A percentile compares a stretch with the other conserved stretches of the same genome.
phyloP scores from a whole-genome alignment of 2,113 vertebrate species.

The Dendrocopos noguchii region DNA sequence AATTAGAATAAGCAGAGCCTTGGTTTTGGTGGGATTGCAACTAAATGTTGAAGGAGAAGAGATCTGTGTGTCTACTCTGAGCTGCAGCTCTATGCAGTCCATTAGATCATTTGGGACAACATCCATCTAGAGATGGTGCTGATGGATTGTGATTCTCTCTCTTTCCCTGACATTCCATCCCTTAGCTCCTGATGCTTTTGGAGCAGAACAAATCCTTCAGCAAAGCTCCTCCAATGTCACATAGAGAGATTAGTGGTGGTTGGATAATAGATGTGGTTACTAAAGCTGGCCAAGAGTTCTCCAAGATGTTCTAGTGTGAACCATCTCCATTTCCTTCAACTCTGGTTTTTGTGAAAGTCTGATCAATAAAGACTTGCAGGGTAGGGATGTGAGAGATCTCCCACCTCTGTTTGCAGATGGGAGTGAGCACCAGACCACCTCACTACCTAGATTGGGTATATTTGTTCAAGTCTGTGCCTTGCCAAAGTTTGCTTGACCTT shows the following conservation, averaged over 20 bases:
- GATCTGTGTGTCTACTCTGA: neutral
- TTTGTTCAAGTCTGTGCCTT: neutral
- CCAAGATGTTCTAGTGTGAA: neutral
- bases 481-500: neutral
- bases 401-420: neutral
- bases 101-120: neutral
- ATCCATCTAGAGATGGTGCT: neutral
- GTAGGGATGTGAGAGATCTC: neutral
- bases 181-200: neutral
- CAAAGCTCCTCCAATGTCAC: neutral
- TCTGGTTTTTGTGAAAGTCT: neutral
- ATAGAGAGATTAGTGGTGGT: neutral
- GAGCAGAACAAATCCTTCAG: neutral
- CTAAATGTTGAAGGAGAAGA: neutral
- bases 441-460: neutral
- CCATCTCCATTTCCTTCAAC: neutral
- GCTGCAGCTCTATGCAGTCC: neutral
- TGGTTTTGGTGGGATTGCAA: neutral
- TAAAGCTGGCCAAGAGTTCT: neutral
- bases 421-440: neutral
- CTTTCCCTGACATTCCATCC: neutral
- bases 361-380: neutral
- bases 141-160: neutral
- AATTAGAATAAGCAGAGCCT: neutral
- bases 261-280: neutral